These are phyloP conservation scores for Plusia festucae DNA, from an alignment of 2,888 invertebrate species.

Conservation along the genomic window DNA sequence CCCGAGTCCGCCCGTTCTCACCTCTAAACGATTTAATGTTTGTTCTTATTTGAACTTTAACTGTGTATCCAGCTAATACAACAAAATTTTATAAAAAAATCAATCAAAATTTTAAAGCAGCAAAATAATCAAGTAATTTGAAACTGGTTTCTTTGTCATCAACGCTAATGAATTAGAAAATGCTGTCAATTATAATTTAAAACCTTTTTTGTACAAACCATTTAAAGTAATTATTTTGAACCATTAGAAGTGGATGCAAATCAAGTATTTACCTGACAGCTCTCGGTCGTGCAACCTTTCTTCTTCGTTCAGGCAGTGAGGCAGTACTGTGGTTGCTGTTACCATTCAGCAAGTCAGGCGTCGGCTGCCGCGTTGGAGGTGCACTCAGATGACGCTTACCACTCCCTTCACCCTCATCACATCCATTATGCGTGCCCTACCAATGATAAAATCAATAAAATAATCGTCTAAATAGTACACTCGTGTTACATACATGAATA, in stretches of 20 bases:
- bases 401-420: constrained; percentile 80
- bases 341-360: constrained; percentile 85
- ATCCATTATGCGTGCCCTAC: constrained; percentile 74
- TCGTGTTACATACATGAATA: constrained; percentile 29
- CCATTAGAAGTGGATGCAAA: not conserved
- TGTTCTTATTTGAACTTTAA: not conserved
- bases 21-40: constrained; percentile 59
- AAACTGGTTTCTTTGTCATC: too few species aligned
- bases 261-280: constrained; percentile 69
- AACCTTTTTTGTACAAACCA: too few species aligned
- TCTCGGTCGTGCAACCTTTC: constrained; percentile 79
- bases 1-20: constrained; percentile 77
- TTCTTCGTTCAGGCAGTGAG: constrained; percentile 83
- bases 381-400: constrained; percentile 83
- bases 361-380: constrained; percentile 84
- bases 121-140: too few species aligned
- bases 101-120: too few species aligned
- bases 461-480: constrained; percentile 27
- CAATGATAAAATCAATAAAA: constrained; percentile 44
- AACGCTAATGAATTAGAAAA: too few species aligned
- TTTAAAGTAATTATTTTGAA: not conserved
- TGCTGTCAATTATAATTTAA: too few species aligned
- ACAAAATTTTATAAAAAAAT: too few species aligned
- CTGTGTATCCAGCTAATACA: not conserved
- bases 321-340: constrained; percentile 87